Conservation (phyloP, 2,888 invertebrate genomes). For the Glaucopsyche alexis region DNA sequence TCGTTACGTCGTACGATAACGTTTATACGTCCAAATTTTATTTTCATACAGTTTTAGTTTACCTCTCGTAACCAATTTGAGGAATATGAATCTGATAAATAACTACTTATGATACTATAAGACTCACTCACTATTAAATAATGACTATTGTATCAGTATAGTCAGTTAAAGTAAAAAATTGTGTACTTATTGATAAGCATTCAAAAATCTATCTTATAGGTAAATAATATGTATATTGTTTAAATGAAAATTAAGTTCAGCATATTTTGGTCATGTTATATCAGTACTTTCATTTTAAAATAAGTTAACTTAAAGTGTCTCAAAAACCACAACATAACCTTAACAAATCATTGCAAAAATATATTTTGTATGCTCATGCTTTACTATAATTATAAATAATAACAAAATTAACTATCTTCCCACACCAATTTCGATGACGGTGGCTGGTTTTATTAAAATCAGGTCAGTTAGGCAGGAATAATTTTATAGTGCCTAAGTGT, state of each 20-base stretch:
- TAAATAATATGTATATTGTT: neutral
- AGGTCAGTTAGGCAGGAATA: too few relatives aligned
- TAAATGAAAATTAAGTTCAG: neutral
- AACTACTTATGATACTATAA: neutral
- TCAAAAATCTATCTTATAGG: neutral
- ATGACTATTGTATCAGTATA: neutral
- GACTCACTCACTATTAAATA: neutral
- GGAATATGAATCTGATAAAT: neutral
- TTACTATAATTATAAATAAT: too few relatives aligned
- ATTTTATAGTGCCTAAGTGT: too few relatives aligned
- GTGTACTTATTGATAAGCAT: neutral
- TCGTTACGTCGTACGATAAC: slow-evolving; percentile 32
- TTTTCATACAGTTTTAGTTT: neutral
- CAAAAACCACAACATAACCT: neutral
- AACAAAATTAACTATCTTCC: too few relatives aligned
- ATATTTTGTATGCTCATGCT: neutral
- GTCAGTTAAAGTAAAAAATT: neutral
- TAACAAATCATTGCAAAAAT: neutral
- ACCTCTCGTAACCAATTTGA: neutral
- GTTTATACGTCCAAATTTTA: slow-evolving; percentile 28
- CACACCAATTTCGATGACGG: too few relatives aligned
- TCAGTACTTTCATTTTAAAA: neutral
- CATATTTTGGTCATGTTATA: neutral
- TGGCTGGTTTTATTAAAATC: too few relatives aligned
- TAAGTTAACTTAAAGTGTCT: neutral